Conservation (phyloP, 2,888 invertebrate genomes). For the Automeris io region DNA sequence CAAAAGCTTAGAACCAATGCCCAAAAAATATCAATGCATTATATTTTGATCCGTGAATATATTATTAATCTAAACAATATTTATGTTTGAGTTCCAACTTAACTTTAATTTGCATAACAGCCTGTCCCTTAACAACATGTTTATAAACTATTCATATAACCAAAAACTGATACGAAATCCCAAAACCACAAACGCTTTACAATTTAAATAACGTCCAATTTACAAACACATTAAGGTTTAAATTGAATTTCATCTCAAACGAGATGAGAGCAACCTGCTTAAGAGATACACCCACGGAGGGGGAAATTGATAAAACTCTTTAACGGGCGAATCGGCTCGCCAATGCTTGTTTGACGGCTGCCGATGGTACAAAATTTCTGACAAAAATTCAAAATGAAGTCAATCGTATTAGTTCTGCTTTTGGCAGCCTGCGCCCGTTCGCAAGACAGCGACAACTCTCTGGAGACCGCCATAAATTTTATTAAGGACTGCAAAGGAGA, state of each 20-base stretch:
- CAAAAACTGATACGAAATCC: not conserved
- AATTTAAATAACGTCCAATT: constrained; percentile 2
- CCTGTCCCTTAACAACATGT: too few species aligned
- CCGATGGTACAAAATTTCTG: constrained; percentile 15
- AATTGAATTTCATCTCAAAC: constrained; percentile 51
- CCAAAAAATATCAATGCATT: too few species aligned
- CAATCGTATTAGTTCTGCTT: constrained; percentile 43
- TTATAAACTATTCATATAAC: not conserved
- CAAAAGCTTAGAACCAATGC: too few species aligned
- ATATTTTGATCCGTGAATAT: too few species aligned
- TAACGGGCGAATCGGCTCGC: constrained; percentile 40
- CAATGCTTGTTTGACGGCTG: constrained; percentile 65
- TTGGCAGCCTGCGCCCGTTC: constrained; percentile 58
- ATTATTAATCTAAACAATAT: too few species aligned
- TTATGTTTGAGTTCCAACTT: too few species aligned
- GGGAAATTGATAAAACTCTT: constrained; percentile 69
- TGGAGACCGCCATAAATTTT: constrained; percentile 81
- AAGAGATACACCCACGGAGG: constrained; percentile 40
- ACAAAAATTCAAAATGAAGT: too few species aligned
- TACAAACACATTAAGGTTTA: constrained; percentile 20
- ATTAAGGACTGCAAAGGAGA: constrained; percentile 84
- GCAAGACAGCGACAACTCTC: constrained; percentile 69
- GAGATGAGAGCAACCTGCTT: constrained; percentile 30
- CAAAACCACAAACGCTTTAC: not conserved
- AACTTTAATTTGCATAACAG: too few species aligned